Percentiles rank a stretch among this genome's conserved stretches.
Evolutionary conservation across 2,888 invertebrate species (phyloP).

Genomic region (Hipparchia sbordonii): DNA sequence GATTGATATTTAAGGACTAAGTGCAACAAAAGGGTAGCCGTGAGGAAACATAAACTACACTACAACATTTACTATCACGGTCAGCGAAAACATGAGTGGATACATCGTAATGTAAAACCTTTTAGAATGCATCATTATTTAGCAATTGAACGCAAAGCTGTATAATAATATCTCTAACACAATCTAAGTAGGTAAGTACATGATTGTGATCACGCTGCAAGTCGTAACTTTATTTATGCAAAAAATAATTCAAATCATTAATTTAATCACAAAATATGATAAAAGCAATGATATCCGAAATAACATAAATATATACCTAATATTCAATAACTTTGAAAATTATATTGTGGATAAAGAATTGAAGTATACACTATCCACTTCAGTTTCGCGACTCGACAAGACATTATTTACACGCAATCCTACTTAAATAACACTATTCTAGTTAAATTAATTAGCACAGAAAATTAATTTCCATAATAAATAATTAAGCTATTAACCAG

Average conservation of each 20-base stretch:
- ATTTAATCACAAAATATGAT: not conserved
- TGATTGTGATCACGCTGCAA: too few relatives aligned
- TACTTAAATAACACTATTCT: slow-evolving; percentile 24
- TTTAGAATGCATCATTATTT: not conserved
- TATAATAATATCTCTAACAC: not conserved
- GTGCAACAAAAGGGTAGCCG: too few relatives aligned
- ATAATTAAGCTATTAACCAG: slow-evolving; percentile 25
- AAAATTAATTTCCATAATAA: slow-evolving; percentile 32
- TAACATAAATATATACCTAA: too few relatives aligned
- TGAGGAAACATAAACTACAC: too few relatives aligned
- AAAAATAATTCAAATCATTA: too few relatives aligned
- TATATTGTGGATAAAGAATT: not conserved
- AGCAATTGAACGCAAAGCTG: not conserved
- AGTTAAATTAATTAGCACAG: slow-evolving; percentile 27
- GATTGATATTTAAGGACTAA: too few relatives aligned
- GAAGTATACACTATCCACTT: not conserved
- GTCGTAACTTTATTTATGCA: too few relatives aligned
- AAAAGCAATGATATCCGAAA: not conserved
- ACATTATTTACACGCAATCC: slow-evolving; percentile 28
- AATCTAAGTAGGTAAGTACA: not conserved
- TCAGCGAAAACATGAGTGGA: not conserved
- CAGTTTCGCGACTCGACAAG: slow-evolving; percentile 23
- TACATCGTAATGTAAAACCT: not conserved
- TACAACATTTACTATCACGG: not conserved
- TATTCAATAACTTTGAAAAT: slow-evolving; percentile 5